Evolutionary conservation across 2,113 vertebrate genomes (phyloP), one percentile per base, ranked within the genome.

Genomic region (Furnarius figulus): DNA sequence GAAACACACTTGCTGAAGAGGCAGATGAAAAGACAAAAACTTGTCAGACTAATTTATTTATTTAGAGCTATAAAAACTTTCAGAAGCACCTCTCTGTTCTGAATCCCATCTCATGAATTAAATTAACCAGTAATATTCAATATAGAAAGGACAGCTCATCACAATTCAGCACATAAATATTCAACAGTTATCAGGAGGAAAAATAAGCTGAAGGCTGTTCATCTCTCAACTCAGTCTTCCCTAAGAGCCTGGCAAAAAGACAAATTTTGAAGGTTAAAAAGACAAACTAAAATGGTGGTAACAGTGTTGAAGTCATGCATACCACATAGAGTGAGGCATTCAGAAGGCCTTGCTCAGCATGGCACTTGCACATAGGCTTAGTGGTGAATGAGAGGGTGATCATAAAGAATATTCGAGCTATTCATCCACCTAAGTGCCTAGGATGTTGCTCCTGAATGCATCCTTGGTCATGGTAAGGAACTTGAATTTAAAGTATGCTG

Each of bases 81-180:
- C 40, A 83, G 72, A 59, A 93, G 21, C 50, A 93, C 46, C 63
- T 90, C 46, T 82, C 55, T 81, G 35, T 68, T 91, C 85, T 88
- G 87, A 94, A 90, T 94, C 62, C 39, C 82, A 90, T 50, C 75
- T 85, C 67, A 83, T 74, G 46, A 95, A 91, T 94, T 97, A 95
- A 94, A 96, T 90, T 91, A 76, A 7, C 31, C 15, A 56, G 12
- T 67, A 89, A 92, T 52, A 82, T 3, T 22, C 58, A 91, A 33
- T 72, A 76, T 17, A 74, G 40, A 39, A 85, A 80, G 82, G 63
- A 93, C 82, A 93, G 63, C 79, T 96, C 72, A 88, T 88, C 87
- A 83, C 75, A 90, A 52, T 90, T 84, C 78, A 88, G 39, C 10
- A 42, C 59, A 93, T 95, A 95, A 93, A 94, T 91, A 93, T 90